phyloP scores from a whole-genome alignment of 2,113 vertebrate genomes.

The Amia ocellicauda region DNA sequence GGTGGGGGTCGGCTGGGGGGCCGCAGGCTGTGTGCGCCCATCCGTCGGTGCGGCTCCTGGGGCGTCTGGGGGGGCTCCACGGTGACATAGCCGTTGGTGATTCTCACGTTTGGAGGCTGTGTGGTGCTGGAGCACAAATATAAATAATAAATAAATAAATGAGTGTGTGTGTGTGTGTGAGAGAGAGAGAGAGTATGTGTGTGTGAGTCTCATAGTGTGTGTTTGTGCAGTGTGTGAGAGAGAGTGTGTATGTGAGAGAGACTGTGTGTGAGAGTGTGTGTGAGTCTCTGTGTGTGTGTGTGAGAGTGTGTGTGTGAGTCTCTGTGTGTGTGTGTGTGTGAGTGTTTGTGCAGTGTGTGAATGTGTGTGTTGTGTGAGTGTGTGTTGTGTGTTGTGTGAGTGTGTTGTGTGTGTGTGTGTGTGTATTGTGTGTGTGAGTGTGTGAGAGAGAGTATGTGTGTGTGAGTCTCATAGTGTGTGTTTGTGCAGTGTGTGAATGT shows the following conservation, averaged over 20 bases:
- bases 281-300: no score
- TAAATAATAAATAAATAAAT: slow-evolving; percentile 34
- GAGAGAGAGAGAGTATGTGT: neutral
- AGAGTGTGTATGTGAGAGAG: no score
- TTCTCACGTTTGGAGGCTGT: slow-evolving; percentile 69
- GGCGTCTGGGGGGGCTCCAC: slow-evolving; percentile 66
- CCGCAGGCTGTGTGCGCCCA: slow-evolving; percentile 6
- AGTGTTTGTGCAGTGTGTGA: neutral
- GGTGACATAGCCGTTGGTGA: slow-evolving; percentile 78
- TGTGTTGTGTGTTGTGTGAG: neutral
- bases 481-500: no score
- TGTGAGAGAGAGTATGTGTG: no score
- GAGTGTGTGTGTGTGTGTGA: slow-evolving; percentile 10
- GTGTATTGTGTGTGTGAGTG: no score
- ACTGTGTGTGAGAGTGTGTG: no score
- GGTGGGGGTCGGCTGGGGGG: neutral
- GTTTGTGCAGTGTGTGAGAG: neutral
- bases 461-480: no score
- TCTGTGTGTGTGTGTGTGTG: no score
- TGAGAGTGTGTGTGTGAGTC: no score
- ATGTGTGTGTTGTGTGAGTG: neutral
- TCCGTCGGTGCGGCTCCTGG: slow-evolving; percentile 48
- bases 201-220: neutral
- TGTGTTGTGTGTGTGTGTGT: no score
- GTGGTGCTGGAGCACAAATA: slow-evolving; percentile 66